Evolutionary conservation across 53 echinoderm and acorn worm species (phyloP).

Genomic region (Luidia sarsii): DNA sequence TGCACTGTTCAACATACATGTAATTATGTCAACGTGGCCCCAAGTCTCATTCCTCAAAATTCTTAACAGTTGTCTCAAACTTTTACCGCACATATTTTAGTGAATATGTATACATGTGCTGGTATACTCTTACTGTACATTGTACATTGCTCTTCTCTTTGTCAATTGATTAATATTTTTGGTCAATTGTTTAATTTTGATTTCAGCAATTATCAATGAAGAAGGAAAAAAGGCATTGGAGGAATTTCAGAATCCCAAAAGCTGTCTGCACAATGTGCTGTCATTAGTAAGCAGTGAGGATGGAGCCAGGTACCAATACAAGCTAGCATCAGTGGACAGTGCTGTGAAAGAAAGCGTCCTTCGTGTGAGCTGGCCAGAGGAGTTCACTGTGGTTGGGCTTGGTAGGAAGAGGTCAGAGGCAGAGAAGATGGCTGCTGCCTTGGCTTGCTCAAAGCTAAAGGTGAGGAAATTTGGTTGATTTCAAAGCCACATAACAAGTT

Average conservation of each 20-base stretch:
- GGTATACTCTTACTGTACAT: too few species aligned
- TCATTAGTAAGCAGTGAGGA: background rate
- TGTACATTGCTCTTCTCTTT: background rate
- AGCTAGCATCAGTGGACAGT: background rate
- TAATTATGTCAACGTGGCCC: too few species aligned
- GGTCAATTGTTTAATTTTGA: background rate
- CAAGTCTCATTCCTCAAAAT: too few species aligned
- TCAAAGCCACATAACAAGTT: too few species aligned
- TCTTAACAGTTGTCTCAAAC: too few species aligned
- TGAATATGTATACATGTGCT: too few species aligned
- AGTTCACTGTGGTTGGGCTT: slow-evolving; percentile 64
- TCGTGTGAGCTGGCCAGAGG: slow-evolving; percentile 67
- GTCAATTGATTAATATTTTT: background rate
- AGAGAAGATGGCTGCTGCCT: slow-evolving; percentile 83
- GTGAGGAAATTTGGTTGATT: too few species aligned
- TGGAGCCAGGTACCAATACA: background rate
- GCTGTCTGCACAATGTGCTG: slow-evolving; percentile 58
- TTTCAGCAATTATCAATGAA: slow-evolving; percentile 26
- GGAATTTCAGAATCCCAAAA: slow-evolving; percentile 60
- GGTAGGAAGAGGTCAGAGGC: slow-evolving; percentile 69
- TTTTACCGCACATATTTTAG: too few species aligned
- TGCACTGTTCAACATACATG: too few species aligned
- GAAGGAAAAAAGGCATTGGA: slow-evolving; percentile 42
- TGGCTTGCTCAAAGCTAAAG: slow-evolving; percentile 78
- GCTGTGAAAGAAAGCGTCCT: slow-evolving; percentile 53